Conservation (phyloP, 1,140 invertebrate species). For the Drosophila rufa region DNA sequence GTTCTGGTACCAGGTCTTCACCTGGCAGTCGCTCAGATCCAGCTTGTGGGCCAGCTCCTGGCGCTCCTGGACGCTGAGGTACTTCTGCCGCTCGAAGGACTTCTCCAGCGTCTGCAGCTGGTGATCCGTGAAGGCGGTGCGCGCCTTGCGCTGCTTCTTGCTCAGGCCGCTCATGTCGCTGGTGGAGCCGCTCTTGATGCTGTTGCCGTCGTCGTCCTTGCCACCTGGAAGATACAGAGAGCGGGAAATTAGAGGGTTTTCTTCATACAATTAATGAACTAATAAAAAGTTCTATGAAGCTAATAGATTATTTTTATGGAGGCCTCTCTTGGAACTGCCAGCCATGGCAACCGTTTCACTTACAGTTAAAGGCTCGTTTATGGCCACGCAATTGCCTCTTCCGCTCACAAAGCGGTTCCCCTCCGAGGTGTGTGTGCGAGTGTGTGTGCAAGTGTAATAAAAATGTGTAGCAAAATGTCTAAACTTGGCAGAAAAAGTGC, state of each 20-base stretch:
- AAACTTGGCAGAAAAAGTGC: slow-evolving; percentile 48
- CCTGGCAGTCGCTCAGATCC: slow-evolving; percentile 98
- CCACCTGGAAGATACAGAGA: slow-evolving; percentile 57
- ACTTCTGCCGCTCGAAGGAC: slow-evolving; percentile 99
- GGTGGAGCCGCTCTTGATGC: slow-evolving; percentile 84
- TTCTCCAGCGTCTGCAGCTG: slow-evolving; percentile 98
- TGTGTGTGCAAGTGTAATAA: slow-evolving; percentile 50
- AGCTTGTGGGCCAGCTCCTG: slow-evolving; percentile 99
- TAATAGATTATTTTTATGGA: too few relatives aligned
- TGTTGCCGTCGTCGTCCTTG: slow-evolving; percentile 84
- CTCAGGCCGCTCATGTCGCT: slow-evolving; percentile 86
- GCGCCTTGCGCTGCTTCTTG: slow-evolving; percentile 98
- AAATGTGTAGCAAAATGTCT: slow-evolving; percentile 64
- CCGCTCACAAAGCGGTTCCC: slow-evolving; percentile 50
- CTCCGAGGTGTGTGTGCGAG: slow-evolving; percentile 4
- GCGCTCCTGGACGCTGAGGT: slow-evolving; percentile 98
- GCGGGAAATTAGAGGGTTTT: not conserved
- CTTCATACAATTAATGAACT: too few relatives aligned
- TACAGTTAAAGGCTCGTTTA: slow-evolving; percentile 50
- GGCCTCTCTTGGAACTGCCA: not conserved
- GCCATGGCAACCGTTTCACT: slow-evolving; percentile 11
- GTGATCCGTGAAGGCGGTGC: slow-evolving; percentile 99
- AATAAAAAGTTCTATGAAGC: too few relatives aligned
- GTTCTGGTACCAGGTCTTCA: slow-evolving; percentile 99
- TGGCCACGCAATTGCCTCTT: slow-evolving; percentile 50